Percentiles rank a stretch among this genome's conserved stretches.
Evolutionary conservation across 2,113 vertebrate genomes (phyloP).

Genomic region (Polypterus senegalus): DNA sequence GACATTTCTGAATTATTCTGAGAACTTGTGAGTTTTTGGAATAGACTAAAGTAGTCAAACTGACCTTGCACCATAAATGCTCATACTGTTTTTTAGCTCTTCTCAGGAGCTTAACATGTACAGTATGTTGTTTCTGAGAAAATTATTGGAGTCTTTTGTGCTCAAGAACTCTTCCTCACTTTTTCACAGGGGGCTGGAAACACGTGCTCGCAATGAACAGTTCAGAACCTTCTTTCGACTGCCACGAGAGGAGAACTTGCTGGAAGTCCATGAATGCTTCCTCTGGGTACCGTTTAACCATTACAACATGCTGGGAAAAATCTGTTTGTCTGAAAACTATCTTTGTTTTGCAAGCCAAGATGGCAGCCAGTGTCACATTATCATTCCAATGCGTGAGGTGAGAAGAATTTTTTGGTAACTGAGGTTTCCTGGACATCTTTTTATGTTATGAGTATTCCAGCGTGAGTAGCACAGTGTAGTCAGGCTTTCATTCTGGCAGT

Average conservation of each 20-base stretch:
- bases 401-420: no score
- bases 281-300: conserved; percentile 88
- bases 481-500: no score
- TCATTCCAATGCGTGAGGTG: conserved; percentile 85
- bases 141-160: neutral
- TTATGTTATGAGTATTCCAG: no score
- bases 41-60: no score
- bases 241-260: conserved; percentile 73
- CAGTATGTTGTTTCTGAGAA: no score
- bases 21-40: no score
- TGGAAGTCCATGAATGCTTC: conserved; percentile 86
- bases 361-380: conserved; percentile 71
- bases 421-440: no score
- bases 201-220: conserved; percentile 73
- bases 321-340: conserved; percentile 88
- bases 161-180: conserved; percentile 11
- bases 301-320: conserved; percentile 75
- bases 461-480: no score
- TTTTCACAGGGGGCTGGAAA: conserved; percentile 70
- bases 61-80: no score
- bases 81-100: no score
- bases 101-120: no score
- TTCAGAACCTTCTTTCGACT: conserved; percentile 83
- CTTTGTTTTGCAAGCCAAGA: conserved; percentile 91
- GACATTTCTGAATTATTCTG: no score